Evolutionary conservation across 2,113 vertebrate genomes (phyloP).

Genomic region (Aptenodytes patagonicus): DNA sequence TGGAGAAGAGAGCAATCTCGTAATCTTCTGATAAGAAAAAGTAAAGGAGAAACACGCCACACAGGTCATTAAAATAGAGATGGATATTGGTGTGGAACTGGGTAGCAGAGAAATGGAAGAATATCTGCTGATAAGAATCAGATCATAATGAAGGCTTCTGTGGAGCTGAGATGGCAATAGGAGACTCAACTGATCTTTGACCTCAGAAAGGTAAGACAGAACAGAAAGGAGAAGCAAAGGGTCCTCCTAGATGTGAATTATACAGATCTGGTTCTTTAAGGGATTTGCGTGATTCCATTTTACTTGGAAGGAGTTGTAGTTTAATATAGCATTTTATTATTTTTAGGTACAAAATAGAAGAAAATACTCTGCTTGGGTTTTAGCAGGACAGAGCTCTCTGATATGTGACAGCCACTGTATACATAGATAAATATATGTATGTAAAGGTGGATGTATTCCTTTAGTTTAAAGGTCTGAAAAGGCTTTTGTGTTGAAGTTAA

Average conservation of each 20-base stretch:
- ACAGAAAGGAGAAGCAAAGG: not conserved
- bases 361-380: not conserved
- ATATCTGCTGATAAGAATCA: not conserved
- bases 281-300: not conserved
- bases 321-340: not conserved
- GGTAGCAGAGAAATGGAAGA: not conserved
- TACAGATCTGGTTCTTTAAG: not conserved
- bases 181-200: not conserved
- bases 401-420: not conserved
- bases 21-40: not conserved
- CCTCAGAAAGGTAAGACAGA: not conserved
- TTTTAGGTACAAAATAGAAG: not conserved
- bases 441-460: not conserved
- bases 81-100: not conserved
- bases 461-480: not conserved
- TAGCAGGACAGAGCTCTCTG: not conserved
- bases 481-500: not conserved
- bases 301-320: not conserved
- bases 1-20: not conserved
- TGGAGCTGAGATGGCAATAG: not conserved
- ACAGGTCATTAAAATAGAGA: not conserved
- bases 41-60: not conserved
- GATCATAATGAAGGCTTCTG: not conserved
- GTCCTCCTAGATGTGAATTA: not conserved
- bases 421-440: not conserved